Percentiles rank a stretch among this genome's conserved stretches.
Evolutionary conservation across 2,797 vertebrate species (phyloP).

Genomic region (Tadarida brasiliensis): DNA sequence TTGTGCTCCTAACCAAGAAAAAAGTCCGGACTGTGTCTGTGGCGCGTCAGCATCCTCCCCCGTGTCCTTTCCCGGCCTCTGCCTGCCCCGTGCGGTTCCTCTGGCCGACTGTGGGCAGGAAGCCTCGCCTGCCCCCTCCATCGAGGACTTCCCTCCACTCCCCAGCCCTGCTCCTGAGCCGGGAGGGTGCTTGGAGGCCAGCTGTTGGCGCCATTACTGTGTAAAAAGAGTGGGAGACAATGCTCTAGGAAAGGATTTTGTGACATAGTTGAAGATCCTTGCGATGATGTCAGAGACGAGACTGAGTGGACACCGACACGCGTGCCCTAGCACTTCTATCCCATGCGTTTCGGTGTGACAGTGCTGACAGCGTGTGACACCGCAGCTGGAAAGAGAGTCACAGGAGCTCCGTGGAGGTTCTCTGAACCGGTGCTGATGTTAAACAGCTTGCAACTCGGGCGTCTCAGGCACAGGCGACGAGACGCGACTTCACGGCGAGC

Average conservation of each 20-base stretch:
- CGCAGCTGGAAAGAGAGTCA: not conserved
- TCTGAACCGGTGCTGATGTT: not conserved
- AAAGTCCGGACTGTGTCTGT: slow-evolving; percentile 77
- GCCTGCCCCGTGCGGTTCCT: not conserved
- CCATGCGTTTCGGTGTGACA: not conserved
- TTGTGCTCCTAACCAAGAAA: slow-evolving; percentile 72
- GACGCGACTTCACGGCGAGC: not conserved
- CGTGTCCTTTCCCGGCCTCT: slow-evolving; percentile 76
- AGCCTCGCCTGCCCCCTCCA: slow-evolving; percentile 19
- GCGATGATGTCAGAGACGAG: not conserved
- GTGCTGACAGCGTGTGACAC: not conserved
- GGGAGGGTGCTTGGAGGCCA: not conserved
- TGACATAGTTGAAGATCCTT: not conserved
- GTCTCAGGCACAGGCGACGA: not conserved
- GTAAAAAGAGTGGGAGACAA: not conserved
- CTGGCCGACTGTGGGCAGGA: slow-evolving; percentile 71
- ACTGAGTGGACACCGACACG: not conserved
- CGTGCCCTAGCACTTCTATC: not conserved
- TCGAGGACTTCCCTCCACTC: not conserved
- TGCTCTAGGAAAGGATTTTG: not conserved
- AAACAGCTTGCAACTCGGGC: not conserved
- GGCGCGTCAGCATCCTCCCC: slow-evolving; percentile 67
- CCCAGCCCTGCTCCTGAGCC: not conserved
- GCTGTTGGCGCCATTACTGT: not conserved
- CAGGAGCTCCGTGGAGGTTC: not conserved